Evolutionary conservation across 2,113 vertebrate species (phyloP).

Genomic region (Copsychus sechellarum): DNA sequence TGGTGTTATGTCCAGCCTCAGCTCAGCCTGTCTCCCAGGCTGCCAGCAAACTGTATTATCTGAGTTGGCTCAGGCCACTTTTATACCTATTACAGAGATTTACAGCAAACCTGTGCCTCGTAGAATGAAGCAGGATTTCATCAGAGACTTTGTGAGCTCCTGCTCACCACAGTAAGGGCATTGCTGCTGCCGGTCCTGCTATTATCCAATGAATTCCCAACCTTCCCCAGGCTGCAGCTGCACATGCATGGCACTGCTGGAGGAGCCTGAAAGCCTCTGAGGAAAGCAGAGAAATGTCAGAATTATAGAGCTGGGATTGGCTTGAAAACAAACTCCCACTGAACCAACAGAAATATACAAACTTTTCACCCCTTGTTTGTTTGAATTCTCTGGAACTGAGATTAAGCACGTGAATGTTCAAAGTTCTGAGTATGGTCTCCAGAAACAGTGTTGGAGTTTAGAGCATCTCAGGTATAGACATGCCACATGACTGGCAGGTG

Average conservation of each 20-base stretch:
- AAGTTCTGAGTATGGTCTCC: neutral
- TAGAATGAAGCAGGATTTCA: neutral
- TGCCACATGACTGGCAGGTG: fast-evolving
- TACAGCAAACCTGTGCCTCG: neutral
- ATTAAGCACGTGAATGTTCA: fast-evolving
- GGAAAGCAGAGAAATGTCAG: neutral
- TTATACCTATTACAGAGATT: neutral
- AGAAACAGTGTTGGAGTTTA: neutral
- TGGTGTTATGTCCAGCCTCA: neutral
- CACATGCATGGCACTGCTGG: neutral
- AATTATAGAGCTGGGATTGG: neutral
- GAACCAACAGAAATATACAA: fast-evolving
- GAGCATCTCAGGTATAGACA: too few species aligned
- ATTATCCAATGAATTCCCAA: neutral
- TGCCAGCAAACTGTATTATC: neutral
- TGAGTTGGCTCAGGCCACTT: neutral
- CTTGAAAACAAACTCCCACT: neutral
- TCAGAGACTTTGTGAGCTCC: neutral
- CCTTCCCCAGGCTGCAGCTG: fast-evolving
- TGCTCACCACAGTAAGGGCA: neutral
- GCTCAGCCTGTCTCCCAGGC: neutral
- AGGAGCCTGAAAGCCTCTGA: neutral
- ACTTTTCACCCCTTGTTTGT: neutral
- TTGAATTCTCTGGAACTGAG: neutral
- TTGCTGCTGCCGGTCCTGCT: fast-evolving